Base-by-base conservation (phyloP, 2,113 vertebrate species). In the Bubo bubo region DNA sequence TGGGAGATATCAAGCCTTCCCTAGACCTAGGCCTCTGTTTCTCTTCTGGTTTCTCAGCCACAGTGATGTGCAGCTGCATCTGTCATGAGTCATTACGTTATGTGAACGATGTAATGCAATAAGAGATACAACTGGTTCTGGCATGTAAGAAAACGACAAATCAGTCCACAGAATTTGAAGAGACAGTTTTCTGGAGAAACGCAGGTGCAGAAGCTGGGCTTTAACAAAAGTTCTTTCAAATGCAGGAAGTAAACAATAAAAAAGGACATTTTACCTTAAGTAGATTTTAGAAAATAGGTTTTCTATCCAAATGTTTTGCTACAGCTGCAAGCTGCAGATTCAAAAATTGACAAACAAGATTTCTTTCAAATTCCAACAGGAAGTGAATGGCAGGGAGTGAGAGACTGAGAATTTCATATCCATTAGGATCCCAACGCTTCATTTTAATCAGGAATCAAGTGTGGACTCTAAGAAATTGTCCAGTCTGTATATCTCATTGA, bases 81-180 rank as follows among this genome's bases (percentile, higher is more conserved):
- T 97, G 97, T 96, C 97, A 97, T 0, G 45, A 88, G 64, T 83
- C 86, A 97, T 98, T 98, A 97, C 1, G 3, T 90, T 86, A 37
- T 95, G 85, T 97, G 96, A 95, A 64, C 1, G 3, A 13, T 66
- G 85, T 76, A 95, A 94, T 72, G 89, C 90, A 94, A 79, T 17
- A 68, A 59, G 60, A 92, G 91, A 89, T 37, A 96, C 85, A 98
- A 98, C 85, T 56, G 55, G 60, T 85, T 95, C 87, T 97, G 97
- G 96, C 97, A 96, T 34, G 6, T 63, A 93, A 95, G 93, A 95
- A 98, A 97, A 96, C 67, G 84, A 98, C 95, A 98, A 97, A 97
- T 97, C 97, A 97, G 92, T 94, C 88, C 59, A 34, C 92, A 53
- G 79, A 95, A 98, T 98, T 93, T 89, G 88, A 97, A 95, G 95